phyloP scores from a whole-genome alignment of 1,140 invertebrate genomes.

The Diabrotica virgifera region DNA sequence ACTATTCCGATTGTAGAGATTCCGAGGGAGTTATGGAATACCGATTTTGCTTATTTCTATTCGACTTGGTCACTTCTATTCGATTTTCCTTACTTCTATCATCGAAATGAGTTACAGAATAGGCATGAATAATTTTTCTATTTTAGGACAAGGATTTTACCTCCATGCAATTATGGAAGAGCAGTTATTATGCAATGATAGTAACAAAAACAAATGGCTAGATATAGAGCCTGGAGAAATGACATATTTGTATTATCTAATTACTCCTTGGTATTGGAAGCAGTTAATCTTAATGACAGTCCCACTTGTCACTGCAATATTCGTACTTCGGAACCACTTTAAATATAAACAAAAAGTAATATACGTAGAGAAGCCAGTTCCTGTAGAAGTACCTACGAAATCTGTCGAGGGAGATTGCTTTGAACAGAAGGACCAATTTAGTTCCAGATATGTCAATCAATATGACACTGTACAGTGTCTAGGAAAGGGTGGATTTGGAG shows the following conservation, averaged over 20 bases:
- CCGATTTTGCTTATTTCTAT: too few relatives aligned
- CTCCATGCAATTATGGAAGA: slow-evolving; percentile 50
- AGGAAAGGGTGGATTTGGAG: slow-evolving; percentile 93
- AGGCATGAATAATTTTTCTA: too few relatives aligned
- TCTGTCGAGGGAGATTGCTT: slow-evolving; percentile 16
- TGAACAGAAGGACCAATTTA: slow-evolving; percentile 46
- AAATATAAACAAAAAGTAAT: slow-evolving; percentile 21
- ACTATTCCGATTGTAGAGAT: too few relatives aligned
- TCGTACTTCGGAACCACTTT: slow-evolving; percentile 20
- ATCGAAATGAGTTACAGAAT: too few relatives aligned
- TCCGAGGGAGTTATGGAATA: too few relatives aligned
- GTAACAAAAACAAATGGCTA: neutral
- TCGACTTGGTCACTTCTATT: too few relatives aligned
- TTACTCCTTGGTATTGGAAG: slow-evolving; percentile 1
- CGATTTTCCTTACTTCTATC: too few relatives aligned
- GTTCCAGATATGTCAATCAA: slow-evolving; percentile 78
- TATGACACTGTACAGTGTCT: slow-evolving; percentile 82
- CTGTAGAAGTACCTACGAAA: slow-evolving; percentile 9
- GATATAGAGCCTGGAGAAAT: neutral
- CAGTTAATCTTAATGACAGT: slow-evolving; percentile 22
- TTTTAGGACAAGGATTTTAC: slow-evolving; percentile 63
- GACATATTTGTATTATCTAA: neutral
- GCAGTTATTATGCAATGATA: slow-evolving; percentile 2
- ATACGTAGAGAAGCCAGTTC: slow-evolving; percentile 23
- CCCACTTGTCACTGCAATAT: slow-evolving; percentile 13